Evolutionary conservation across 2,888 invertebrate species (phyloP).

Genomic region (Platycnemis pennipes): DNA sequence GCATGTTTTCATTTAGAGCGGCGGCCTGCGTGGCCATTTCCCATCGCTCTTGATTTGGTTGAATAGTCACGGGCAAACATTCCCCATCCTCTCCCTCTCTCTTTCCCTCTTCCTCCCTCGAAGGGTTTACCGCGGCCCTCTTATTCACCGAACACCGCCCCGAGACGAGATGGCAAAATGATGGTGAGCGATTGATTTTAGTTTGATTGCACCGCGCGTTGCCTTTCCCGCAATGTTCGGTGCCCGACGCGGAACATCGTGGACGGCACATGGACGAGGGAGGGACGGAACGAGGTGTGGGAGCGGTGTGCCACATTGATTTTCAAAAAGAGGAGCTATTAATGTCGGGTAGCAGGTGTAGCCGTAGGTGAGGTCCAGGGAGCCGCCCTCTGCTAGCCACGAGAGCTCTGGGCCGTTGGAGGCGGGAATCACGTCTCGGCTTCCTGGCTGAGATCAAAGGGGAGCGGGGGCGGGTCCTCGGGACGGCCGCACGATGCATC

Average conservation of each 20-base stretch:
- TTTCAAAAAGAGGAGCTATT: background rate
- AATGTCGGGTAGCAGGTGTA: background rate
- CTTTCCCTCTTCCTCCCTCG: too few species aligned
- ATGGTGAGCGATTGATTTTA: background rate
- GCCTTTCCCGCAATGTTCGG: background rate
- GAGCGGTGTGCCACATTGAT: background rate
- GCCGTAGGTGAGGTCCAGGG: background rate
- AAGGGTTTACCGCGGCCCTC: background rate
- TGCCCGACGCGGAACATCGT: background rate
- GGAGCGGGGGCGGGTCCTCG: background rate
- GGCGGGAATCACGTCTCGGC: background rate
- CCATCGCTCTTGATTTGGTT: background rate
- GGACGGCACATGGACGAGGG: background rate
- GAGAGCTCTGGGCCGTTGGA: background rate
- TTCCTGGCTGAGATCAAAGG: slow-evolving; percentile 2
- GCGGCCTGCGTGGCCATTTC: background rate
- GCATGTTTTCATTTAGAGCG: background rate
- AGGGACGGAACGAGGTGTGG: background rate
- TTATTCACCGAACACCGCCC: background rate
- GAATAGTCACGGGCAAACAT: background rate
- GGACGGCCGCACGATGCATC: background rate
- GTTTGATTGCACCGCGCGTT: background rate
- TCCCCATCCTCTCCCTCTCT: background rate
- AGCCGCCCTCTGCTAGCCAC: background rate
- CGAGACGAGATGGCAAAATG: background rate